Base-by-base conservation (phyloP, 1,140 invertebrate species). In the Trachymyrmex septentrionalis region DNA sequence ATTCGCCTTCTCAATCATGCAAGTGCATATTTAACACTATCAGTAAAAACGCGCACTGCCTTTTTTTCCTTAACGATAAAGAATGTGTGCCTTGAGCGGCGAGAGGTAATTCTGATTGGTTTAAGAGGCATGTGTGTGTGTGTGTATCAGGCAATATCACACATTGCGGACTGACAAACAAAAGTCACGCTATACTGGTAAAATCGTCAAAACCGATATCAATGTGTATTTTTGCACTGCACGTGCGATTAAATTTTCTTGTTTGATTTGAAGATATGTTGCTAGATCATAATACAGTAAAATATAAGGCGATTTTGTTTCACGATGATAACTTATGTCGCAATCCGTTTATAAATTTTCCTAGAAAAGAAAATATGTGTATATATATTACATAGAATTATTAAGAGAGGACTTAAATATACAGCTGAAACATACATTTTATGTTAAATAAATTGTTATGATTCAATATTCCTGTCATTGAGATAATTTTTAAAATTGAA, bases 11-110 rank as follows among this genome's bases (percentile, higher is more conserved):
- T 63, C 19, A 10, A 44, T 48, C 27, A 9, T 5, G 3, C 30
- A 14, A 59, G 24, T 44, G 24, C n/a, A 59, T 53, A 53, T 63
- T 24, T 38, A 24, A 57, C 2, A 19, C 55, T 24, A 86, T 87
- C 38, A 73, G 38, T 53, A 27, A 21, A 6, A 3, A 27, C 12
- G 57, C 38, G 2, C 50, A 34, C 59, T 27, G 24, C 12, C 30
- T 24, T 66, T 48, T 66, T 85, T 78, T 85, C 61, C 63, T 77
- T n/a, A 78, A 80, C 7, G 63, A 81, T 85, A 88, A 75, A 59
- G 24, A 82, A 48, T 73, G 48, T 82, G 53, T 67, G 77, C 24
- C 77, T 84, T 75, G 38, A 73, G 34, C 14, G 34, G 64, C 19
- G 80, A 55, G 27, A 84, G 69, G 69, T 50, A 38, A 73, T 24